Evolutionary conservation across 1,140 invertebrate genomes (phyloP), one percentile per base, ranked within the genome.

Genomic region (Caenorhabditis brenneri): DNA sequence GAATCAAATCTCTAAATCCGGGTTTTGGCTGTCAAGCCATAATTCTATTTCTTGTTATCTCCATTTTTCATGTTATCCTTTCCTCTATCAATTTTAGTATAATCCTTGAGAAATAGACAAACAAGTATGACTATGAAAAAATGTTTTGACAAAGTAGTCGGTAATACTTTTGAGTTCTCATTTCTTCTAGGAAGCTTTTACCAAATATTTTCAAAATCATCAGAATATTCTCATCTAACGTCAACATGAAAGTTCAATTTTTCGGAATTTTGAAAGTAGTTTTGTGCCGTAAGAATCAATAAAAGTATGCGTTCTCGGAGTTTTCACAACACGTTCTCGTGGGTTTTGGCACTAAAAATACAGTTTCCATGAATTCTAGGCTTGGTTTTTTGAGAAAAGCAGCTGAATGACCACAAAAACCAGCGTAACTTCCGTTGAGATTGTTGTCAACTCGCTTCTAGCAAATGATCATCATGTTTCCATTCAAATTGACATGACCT

Each of bases 11-110:
- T 15, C 22, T 42, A 74, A 74, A 74, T 74, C 65, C 65, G 65
- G 36, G 36, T 16, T 39, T 65, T n/a, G n/a, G 60, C 60, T 74
- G 65, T 4, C 36, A 46, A 9, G 36, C n/a, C 36, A 24, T 74
- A 46, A 42, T 74, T 74, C 65, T 74, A 39, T 74, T 74, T 74
- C n/a, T 74, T 74, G 33, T 74, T 42, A 42, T 74, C 65, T 42
- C 19, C 36, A 65, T 0, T 65, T 65, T 65, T 65, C 60, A 36
- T 36, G 29, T 19, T 36, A 65, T n/a, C 19, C 31, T 42, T 74
- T 74, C 36, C 27, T 36, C 19, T 65, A 65, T n/a, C 31, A 33
- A n/a, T 65, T 65, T 65, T 65, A 65, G 58, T 65, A 65, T 65
- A 65, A 65, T 65, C 58, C 36, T 31, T 36, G 1, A 16, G 27